Conservation (phyloP, 2,888 invertebrate species). For the Parnassius orleans region DNA sequence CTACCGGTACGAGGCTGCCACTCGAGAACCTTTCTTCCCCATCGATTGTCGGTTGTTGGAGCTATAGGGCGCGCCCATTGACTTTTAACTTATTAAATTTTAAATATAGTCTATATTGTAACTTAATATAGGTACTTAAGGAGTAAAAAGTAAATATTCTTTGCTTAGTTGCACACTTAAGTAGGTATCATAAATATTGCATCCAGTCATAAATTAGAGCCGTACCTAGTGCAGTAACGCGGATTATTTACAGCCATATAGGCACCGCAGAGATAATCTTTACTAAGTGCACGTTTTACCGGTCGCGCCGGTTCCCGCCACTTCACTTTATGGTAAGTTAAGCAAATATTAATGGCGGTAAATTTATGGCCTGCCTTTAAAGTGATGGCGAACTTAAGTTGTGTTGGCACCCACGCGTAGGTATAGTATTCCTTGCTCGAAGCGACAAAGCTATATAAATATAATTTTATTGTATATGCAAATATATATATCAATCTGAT, state of each 20-base stretch:
- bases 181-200: slow-evolving; percentile 25
- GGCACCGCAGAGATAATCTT: slow-evolving; percentile 51
- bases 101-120: too few relatives aligned
- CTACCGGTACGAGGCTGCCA: too few relatives aligned
- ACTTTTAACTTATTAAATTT: too few relatives aligned
- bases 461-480: slow-evolving; percentile 10
- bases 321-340: slow-evolving; percentile 63
- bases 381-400: slow-evolving; percentile 37
- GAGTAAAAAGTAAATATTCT: background rate
- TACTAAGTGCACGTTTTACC: slow-evolving; percentile 58
- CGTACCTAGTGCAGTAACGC: slow-evolving; percentile 44
- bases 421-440: slow-evolving; percentile 9
- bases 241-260: slow-evolving; percentile 59
- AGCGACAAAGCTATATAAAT: background rate
- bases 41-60: too few relatives aligned
- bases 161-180: slow-evolving; percentile 30
- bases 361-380: slow-evolving; percentile 57
- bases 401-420: slow-evolving; percentile 14
- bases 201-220: slow-evolving; percentile 52
- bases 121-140: too few relatives aligned
- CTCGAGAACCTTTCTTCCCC: too few relatives aligned
- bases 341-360: slow-evolving; percentile 65
- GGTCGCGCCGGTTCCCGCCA: slow-evolving; percentile 41
- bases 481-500: background rate
- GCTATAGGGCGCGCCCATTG: too few relatives aligned